These are phyloP conservation scores for Torymus aiolomorphi DNA, from an alignment of 2,888 invertebrate species.

Conservation along the genomic window DNA sequence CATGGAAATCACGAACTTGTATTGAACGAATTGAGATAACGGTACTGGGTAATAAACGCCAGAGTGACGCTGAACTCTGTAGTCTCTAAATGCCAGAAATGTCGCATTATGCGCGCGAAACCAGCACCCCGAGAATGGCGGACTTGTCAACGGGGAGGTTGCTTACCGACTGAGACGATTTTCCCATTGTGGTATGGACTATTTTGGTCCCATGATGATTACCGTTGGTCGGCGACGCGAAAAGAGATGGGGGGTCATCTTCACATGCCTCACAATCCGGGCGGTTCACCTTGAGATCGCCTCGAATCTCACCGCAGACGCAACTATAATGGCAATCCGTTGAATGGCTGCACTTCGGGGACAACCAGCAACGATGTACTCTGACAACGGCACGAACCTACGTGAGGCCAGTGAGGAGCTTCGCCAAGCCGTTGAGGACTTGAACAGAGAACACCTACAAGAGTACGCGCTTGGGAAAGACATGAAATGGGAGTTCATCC, in stretches of 20 bases:
- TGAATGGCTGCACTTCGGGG: neutral
- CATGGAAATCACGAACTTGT: slow-evolving; percentile 2
- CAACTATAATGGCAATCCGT: neutral
- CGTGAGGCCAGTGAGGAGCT: neutral
- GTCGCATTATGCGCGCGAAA: neutral
- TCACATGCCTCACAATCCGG: too few species aligned
- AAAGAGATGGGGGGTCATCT: too few species aligned
- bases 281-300: too few species aligned
- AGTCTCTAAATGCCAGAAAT: neutral
- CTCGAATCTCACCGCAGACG: neutral
- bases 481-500: neutral
- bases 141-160: neutral
- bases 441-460: too few species aligned
- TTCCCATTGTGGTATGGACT: too few species aligned
- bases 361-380: neutral
- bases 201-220: too few species aligned
- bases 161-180: neutral
- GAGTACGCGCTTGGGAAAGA: neutral
- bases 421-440: neutral
- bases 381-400: neutral
- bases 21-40: neutral
- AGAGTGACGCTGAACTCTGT: neutral
- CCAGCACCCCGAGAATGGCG: neutral
- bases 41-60: neutral
- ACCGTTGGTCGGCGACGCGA: too few species aligned